Evolutionary conservation across 1,140 invertebrate species (phyloP).

Genomic region (Cherax quadricarinatus): DNA sequence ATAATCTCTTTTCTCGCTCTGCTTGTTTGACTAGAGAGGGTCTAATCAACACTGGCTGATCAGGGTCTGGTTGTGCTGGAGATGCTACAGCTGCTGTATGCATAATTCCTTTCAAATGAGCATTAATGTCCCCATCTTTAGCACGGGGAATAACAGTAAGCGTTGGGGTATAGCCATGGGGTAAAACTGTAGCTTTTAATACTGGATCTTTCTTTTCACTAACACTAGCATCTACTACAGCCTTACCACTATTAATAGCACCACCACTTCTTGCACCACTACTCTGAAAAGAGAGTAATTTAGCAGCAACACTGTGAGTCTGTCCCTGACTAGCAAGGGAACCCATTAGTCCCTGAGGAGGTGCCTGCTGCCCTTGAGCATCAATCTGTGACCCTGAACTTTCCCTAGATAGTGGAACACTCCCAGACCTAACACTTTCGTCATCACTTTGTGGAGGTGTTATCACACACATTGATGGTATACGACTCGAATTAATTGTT

Average conservation of each 20-base stretch:
- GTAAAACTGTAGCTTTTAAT: constrained; percentile 31
- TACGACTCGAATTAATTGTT: constrained; percentile 89
- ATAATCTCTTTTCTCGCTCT: constrained; percentile 65
- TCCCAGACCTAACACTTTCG: constrained; percentile 76
- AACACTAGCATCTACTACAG: constrained; percentile 44
- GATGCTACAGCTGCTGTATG: constrained; percentile 59
- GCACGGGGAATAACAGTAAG: constrained; percentile 62
- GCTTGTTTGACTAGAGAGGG: constrained; percentile 62
- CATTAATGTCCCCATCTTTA: constrained; percentile 67
- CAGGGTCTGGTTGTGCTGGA: constrained; percentile 49
- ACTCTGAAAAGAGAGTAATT: constrained; percentile 60
- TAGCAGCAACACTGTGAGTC: constrained; percentile 59
- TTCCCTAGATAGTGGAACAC: constrained; percentile 60
- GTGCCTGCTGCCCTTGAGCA: constrained; percentile 62
- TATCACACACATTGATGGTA: constrained; percentile 94
- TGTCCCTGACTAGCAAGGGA: constrained; percentile 60
- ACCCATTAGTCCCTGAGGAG: constrained; percentile 56
- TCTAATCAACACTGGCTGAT: constrained; percentile 52
- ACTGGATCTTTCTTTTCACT: constrained; percentile 60
- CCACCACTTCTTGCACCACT: constrained; percentile 62
- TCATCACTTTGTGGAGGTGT: constrained; percentile 92
- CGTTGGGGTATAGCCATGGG: constrained; percentile 60
- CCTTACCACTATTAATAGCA: constrained; percentile 48
- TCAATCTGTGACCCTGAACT: constrained; percentile 64
- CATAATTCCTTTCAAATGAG: constrained; percentile 66